phyloP scores from a whole-genome alignment of 2,797 vertebrate species.

The Argya squamiceps region DNA sequence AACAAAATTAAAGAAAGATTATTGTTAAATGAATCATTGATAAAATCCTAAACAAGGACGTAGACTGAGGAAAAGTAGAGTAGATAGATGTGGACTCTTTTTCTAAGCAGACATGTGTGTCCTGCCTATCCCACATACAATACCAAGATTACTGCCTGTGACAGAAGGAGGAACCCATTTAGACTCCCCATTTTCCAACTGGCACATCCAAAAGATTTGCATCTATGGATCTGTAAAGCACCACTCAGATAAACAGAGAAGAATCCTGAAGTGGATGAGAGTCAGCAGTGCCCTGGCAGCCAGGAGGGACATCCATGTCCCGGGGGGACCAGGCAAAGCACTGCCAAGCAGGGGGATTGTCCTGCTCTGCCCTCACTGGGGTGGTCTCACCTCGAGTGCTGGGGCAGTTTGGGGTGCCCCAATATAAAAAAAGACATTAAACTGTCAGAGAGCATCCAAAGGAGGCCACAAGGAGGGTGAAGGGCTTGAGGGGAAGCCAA shows the following conservation, averaged over 20 bases:
- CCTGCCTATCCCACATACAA: fast-evolving
- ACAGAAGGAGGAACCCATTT: neutral
- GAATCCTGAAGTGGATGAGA: neutral
- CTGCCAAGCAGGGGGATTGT: fast-evolving
- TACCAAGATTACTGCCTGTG: neutral
- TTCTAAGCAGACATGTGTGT: fast-evolving
- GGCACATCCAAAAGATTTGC: neutral
- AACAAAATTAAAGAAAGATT: neutral
- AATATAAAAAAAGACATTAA: no score
- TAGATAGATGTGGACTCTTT: neutral
- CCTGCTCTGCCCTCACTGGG: neutral
- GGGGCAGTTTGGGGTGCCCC: neutral
- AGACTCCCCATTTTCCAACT: neutral
- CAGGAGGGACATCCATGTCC: neutral
- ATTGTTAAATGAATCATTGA: neutral
- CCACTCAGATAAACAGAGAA: neutral
- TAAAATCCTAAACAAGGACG: neutral
- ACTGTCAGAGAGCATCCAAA: neutral
- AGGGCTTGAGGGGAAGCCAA: neutral
- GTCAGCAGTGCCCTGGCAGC: neutral
- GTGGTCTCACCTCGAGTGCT: fast-evolving
- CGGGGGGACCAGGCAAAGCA: neutral
- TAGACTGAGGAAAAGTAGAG: neutral
- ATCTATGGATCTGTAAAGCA: neutral
- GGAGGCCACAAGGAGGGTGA: neutral